Base-by-base conservation (phyloP, 2,797 vertebrate genomes). In the Argentina silus region DNA sequence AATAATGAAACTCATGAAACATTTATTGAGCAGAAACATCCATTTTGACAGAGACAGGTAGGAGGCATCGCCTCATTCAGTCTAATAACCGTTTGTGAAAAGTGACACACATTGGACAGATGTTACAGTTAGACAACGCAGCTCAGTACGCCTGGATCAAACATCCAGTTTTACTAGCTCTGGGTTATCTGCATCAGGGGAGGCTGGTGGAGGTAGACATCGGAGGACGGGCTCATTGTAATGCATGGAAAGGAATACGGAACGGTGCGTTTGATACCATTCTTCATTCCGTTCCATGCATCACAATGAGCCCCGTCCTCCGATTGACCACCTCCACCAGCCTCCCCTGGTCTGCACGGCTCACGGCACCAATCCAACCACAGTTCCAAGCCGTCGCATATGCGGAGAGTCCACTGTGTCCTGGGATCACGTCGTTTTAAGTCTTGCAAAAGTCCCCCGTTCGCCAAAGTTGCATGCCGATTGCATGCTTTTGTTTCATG, bases 1-100 rank as follows among this genome's bases (percentile, higher is more conserved):
- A 88, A 68, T 78, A 78, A 86, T 85, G 64, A 82, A 85, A 82
- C 79, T 85, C 74, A 80, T 88, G 78, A 88, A 87, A 88, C 83
- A 90, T 90, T 83, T 85, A 90, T 86, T 76, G 78, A 75, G 68
- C 77, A 45, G 70, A 15, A 70, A 8, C 68, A 65, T 71, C 78
- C 66, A 57, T 85, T 74, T 85, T 77, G 73, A 69, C 67, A 27
- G 69, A 64, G 82, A 73, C 85, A 87, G 83, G 84, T 88, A 72
- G 82, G 76, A 78, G 78, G 36, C 12, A 11, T 36, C 15, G 71
- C 67, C 71, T 68, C 59, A 76, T 78, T 64, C 27, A 4, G 0
- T 8, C 60, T 62, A 15, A 43, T 62, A 36, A 42, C 19, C 21
- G 14, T 42, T 7, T 50, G 56, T 48, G 21, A 50, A 50, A 61